phyloP scores from a whole-genome alignment of 2,888 invertebrate species.

The Oscheius sp. region DNA sequence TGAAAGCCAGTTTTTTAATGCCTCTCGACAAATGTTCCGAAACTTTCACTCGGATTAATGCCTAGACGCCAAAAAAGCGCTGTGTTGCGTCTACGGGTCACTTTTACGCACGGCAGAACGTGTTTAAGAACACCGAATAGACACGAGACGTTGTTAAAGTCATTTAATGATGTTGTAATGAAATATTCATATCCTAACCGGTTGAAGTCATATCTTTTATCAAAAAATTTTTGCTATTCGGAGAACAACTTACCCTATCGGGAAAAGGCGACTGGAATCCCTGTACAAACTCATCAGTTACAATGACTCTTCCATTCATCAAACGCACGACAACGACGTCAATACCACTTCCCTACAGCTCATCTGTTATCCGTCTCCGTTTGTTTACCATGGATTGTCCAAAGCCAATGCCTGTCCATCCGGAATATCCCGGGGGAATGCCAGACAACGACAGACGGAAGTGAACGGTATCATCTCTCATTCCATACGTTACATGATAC shows the following conservation, averaged over 20 bases:
- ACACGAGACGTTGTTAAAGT: background rate
- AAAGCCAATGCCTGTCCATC: constrained; percentile 65
- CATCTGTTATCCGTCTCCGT: too few species aligned
- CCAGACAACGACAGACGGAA: constrained; percentile 58
- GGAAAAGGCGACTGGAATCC: constrained; percentile 59
- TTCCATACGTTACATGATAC: constrained; percentile 51
- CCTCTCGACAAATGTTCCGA: background rate
- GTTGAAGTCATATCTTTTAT: background rate
- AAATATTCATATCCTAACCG: background rate
- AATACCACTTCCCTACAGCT: constrained; percentile 55
- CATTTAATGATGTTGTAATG: background rate
- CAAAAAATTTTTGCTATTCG: background rate
- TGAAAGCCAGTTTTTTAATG: constrained; percentile 21
- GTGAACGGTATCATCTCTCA: constrained; percentile 50
- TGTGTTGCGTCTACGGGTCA: background rate
- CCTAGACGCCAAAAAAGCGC: background rate
- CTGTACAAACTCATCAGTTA: constrained; percentile 65
- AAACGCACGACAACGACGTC: constrained; percentile 62
- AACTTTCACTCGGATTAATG: background rate
- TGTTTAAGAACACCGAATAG: background rate
- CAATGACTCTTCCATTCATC: constrained; percentile 57
- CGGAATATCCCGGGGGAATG: constrained; percentile 42
- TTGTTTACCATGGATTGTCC: constrained; percentile 66
- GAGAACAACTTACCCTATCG: constrained; percentile 46
- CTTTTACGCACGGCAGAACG: constrained; percentile 1